These are phyloP conservation scores for Crotalus helleri DNA, from an alignment of 2,113 vertebrate species.

Conservation along the genomic window DNA sequence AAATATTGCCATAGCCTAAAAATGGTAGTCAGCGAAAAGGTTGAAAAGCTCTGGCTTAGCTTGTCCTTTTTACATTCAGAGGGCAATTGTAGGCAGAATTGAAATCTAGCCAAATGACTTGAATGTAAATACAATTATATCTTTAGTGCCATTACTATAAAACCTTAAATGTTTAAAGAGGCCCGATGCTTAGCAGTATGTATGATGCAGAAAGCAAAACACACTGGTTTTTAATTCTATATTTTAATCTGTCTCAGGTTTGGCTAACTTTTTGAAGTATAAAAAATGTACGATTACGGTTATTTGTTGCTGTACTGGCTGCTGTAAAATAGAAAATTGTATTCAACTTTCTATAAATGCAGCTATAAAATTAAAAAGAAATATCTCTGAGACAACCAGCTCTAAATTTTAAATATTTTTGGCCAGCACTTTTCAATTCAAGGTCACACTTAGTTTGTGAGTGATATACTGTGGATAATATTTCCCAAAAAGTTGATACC, in stretches of 20 bases:
- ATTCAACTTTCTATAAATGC: neutral
- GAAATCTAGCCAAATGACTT: neutral
- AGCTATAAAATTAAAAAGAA: neutral
- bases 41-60: too few relatives aligned
- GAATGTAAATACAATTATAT: neutral
- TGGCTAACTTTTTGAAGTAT: neutral
- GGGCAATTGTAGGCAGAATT: neutral
- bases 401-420: neutral
- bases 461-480: neutral
- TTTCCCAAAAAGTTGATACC: neutral
- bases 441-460: neutral
- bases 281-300: neutral
- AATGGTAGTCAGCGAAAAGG: too few relatives aligned
- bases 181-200: neutral
- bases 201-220: neutral
- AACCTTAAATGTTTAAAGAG: neutral
- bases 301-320: too few relatives aligned
- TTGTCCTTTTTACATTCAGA: neutral
- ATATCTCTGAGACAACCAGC: neutral
- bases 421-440: neutral
- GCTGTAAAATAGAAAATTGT: neutral
- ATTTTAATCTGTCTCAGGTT: neutral
- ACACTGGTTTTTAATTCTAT: neutral
- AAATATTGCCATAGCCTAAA: too few relatives aligned
- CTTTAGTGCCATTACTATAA: neutral